Evolutionary conservation across 2,888 invertebrate species (phyloP).

Genomic region (Yponomeuta sedellus): DNA sequence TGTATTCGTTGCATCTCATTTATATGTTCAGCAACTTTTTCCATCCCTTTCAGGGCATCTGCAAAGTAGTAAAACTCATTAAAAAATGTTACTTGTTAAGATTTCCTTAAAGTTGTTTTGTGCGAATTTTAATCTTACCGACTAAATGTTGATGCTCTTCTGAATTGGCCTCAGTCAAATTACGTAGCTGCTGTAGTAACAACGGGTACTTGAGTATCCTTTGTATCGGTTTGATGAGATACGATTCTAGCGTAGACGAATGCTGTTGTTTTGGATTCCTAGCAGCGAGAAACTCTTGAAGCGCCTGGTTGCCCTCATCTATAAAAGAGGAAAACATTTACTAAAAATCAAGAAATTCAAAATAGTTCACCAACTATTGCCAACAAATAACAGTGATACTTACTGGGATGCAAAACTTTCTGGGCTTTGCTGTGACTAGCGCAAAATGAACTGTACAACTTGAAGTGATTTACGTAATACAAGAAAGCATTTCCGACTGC

Average conservation of each 20-base stretch:
- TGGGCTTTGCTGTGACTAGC: conserved; percentile 99
- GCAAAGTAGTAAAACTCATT: conserved; percentile 35
- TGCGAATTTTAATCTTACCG: conserved; percentile 72
- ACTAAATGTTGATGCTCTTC: conserved; percentile 96
- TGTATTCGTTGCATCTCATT: conserved; percentile 99
- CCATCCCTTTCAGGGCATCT: conserved; percentile 98
- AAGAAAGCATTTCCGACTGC: conserved; percentile 97
- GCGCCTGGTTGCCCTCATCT: conserved; percentile 97
- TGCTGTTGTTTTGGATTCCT: conserved; percentile 98
- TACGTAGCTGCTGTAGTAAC: conserved; percentile 94
- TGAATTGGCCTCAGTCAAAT: conserved; percentile 93
- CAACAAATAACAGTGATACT: conserved; percentile 57
- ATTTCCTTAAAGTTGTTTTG: neutral
- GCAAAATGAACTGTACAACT: conserved; percentile 98
- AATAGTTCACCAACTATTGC: neutral
- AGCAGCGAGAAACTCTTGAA: conserved; percentile 95
- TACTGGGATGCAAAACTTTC: conserved; percentile 98
- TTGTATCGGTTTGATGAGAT: conserved; percentile 98
- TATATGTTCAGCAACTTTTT: conserved; percentile 98
- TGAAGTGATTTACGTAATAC: conserved; percentile 98
- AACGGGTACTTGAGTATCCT: conserved; percentile 98
- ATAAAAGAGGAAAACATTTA: conserved; percentile 27
- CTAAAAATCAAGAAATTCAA: neutral
- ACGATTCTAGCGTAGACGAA: conserved; percentile 97
- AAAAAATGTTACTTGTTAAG: neutral